Evolutionary conservation across 92 coral and sea anemone genomes (phyloP).

Genomic region (Zoanthus sansibaricus): DNA sequence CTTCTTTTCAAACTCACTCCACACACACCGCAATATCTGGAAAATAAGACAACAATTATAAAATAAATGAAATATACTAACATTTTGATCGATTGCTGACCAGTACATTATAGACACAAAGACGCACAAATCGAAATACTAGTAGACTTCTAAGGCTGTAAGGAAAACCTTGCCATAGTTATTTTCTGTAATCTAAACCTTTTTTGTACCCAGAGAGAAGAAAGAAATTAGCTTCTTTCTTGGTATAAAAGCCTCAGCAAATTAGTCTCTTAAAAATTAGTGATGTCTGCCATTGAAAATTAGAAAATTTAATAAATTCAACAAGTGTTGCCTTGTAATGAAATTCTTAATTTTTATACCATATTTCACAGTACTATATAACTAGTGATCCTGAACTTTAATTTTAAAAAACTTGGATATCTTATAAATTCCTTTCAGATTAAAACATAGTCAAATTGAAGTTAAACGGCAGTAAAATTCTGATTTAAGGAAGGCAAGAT

Average conservation of each 20-base stretch:
- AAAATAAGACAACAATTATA: too few relatives aligned
- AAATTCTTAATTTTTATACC: background rate
- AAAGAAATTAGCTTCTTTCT: too few relatives aligned
- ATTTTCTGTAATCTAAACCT: too few relatives aligned
- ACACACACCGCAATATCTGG: too few relatives aligned
- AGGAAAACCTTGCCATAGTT: too few relatives aligned
- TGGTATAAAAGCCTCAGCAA: background rate
- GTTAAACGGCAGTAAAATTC: background rate
- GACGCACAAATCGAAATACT: too few relatives aligned
- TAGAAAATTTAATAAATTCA: slow-evolving; percentile 16
- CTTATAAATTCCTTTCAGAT: background rate
- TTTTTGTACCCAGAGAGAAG: too few relatives aligned
- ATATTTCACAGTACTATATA: slow-evolving; percentile 6
- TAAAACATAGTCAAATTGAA: background rate
- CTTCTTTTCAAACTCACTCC: background rate
- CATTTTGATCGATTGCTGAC: too few relatives aligned
- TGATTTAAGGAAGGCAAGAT: too few relatives aligned
- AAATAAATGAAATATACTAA: background rate
- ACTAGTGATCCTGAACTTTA: background rate
- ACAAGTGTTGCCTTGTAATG: background rate
- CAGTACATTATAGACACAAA: too few relatives aligned
- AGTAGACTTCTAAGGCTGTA: too few relatives aligned
- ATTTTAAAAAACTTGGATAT: background rate
- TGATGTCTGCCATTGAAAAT: slow-evolving; percentile 22
- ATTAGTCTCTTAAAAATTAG: slow-evolving; percentile 1